Conservation (phyloP, 2,888 invertebrate genomes). For the Yponomeuta plumbellus region DNA sequence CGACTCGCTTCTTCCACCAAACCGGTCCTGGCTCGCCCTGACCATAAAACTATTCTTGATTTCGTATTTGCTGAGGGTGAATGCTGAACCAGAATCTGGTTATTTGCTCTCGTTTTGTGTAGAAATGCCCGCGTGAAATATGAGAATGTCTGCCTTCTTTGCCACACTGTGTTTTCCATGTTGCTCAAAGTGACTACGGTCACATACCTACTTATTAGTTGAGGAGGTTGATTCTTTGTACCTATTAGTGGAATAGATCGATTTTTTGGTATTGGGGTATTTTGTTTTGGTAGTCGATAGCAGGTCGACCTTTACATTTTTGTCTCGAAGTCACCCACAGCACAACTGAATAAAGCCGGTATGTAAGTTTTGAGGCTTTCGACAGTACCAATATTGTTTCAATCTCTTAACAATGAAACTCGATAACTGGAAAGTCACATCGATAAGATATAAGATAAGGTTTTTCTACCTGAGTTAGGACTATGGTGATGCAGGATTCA, state of each 20-base stretch:
- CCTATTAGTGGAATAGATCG: too few relatives aligned
- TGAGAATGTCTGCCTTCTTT: background rate
- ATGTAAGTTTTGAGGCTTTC: too few relatives aligned
- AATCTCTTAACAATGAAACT: background rate
- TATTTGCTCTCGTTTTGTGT: constrained; percentile 3
- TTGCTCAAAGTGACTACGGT: background rate
- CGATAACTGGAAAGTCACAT: background rate
- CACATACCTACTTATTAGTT: background rate
- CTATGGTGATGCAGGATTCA: background rate
- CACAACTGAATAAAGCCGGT: too few relatives aligned
- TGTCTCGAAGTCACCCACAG: too few relatives aligned
- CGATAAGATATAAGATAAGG: background rate
- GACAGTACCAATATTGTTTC: background rate
- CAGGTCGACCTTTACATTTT: too few relatives aligned
- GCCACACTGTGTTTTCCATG: background rate
- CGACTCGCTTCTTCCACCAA: constrained; percentile 28
- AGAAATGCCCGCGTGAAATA: background rate
- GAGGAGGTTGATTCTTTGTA: background rate
- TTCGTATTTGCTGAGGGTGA: constrained; percentile 2
- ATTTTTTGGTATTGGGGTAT: too few relatives aligned
- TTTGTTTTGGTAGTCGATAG: too few relatives aligned
- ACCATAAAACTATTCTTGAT: constrained; percentile 9
- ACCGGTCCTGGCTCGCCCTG: constrained; percentile 32
- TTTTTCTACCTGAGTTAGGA: background rate
- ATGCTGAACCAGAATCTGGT: constrained; percentile 1